Percentiles rank a stretch among this genome's conserved stretches.
Conservation (phyloP, 2,888 invertebrate species). For the Lobophora halterata region DNA sequence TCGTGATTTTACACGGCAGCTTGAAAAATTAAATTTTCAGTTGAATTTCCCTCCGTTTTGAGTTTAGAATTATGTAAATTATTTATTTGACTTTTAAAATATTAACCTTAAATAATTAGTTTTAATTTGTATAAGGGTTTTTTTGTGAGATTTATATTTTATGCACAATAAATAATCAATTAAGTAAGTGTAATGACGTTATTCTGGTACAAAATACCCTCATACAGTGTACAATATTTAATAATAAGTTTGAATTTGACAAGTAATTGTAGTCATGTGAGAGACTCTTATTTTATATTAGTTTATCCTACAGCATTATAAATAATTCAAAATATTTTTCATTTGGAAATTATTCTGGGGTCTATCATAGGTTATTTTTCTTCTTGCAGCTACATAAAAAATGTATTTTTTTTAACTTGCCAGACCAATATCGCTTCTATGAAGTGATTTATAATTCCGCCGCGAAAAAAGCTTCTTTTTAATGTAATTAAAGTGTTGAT, state of each 20-base stretch:
- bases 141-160: conserved; percentile 56
- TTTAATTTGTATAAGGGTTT: conserved; percentile 39
- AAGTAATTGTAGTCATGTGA: too few species aligned
- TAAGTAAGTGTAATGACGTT: conserved; percentile 51
- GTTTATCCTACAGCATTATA: too few species aligned
- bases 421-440: conserved; percentile 68
- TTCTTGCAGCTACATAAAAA: conserved; percentile 48
- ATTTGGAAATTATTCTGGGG: too few species aligned
- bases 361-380: too few species aligned
- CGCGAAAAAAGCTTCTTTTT: conserved; percentile 14
- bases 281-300: too few species aligned
- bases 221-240: conserved; percentile 69
- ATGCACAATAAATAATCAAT: conserved; percentile 64
- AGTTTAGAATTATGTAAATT: conserved; percentile 52
- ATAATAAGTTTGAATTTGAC: too few species aligned
- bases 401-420: conserved; percentile 60
- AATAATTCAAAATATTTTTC: too few species aligned
- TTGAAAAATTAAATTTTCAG: conserved; percentile 40
- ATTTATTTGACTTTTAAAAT: conserved; percentile 65
- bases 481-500: conserved; percentile 11
- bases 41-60: conserved; percentile 63
- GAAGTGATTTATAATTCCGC: conserved; percentile 51
- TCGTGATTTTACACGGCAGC: conserved; percentile 34
- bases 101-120: conserved; percentile 36
- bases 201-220: conserved; percentile 71